phyloP scores from a whole-genome alignment of 2,113 vertebrate species.

The Xiphophorus maculatus region DNA sequence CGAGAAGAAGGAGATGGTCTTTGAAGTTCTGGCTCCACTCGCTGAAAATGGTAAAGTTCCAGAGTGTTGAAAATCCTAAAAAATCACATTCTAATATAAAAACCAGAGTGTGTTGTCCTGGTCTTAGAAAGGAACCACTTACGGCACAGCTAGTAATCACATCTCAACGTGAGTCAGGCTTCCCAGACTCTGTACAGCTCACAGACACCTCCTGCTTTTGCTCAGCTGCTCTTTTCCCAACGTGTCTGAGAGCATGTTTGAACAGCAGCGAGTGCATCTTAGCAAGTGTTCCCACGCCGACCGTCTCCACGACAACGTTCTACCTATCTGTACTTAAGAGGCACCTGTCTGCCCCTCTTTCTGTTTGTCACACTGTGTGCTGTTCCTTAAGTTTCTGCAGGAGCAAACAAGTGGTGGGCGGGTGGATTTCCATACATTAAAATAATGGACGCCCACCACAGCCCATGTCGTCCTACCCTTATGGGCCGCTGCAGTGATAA shows the following conservation, averaged over 20 bases:
- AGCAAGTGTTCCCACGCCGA: conserved; percentile 47
- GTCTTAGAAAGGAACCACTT: conserved; percentile 3
- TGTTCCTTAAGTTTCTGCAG: neutral
- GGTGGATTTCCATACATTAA: too few relatives aligned
- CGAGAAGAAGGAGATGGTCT: conserved; percentile 98
- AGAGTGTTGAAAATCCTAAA: neutral
- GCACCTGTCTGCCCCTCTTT: neutral
- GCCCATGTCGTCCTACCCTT: too few relatives aligned
- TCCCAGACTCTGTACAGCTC: conserved; percentile 38
- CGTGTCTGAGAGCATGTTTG: neutral
- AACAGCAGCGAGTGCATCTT: conserved; percentile 16
- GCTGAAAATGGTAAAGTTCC: conserved; percentile 91
- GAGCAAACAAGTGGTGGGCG: neutral
- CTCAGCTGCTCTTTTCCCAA: conserved; percentile 33
- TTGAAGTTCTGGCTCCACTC: conserved; percentile 96
- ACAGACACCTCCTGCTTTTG: conserved; percentile 28
- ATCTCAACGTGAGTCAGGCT: conserved; percentile 39
- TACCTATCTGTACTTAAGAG: conserved; percentile 61
- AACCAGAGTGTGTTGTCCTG: neutral
- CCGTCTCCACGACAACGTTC: conserved; percentile 77
- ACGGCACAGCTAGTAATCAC: conserved; percentile 12
- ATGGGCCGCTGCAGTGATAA: too few relatives aligned
- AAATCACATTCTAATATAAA: neutral
- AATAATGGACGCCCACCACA: too few relatives aligned
- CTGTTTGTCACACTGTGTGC: neutral